Base-by-base conservation (phyloP, 2,797 vertebrate genomes). In the Nannoperca australis region DNA sequence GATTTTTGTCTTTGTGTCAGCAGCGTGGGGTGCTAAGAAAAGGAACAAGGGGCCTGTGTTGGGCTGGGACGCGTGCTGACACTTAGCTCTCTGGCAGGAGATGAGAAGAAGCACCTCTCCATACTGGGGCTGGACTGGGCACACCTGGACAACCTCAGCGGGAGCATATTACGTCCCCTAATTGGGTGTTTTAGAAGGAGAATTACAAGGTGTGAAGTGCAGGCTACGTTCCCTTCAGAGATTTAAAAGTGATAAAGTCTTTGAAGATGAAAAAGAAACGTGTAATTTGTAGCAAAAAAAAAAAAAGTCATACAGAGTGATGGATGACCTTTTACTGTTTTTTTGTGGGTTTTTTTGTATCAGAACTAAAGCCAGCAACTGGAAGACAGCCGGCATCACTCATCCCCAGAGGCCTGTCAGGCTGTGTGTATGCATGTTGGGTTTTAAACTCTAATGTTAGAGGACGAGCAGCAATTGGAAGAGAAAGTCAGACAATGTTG, bases 11-110 rank as follows among this genome's bases (percentile, higher is more conserved):
- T 90, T 79, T 79, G 68, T 78, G 84, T 78, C 75, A 76, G 70
- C 73, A 38, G 49, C 1, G 60, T 18, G 60, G 74, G 64, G 64
- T 24, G 44, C 81, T 74, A 77, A 73, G 69, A 64, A 79, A 59
- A 85, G 73, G 53, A 91, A 93, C 84, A 91, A 90, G 85, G 82
- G 77, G 69, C 59, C 79, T 83, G 79, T 91, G 88, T 91, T 90
- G 79, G 63, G 54, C 70, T 14, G 44, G 74, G 85, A 82, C 84
- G 76, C 75, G 88, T 89, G 90, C 90, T 93, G 92, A 92, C 89
- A 92, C 90, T 91, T 90, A 80, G 76, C 71, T 60, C 63, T 71
- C 85, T 92, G 90, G 92, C 91, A 90, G 81, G 67, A 87, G 91
- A 93, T 92, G 82, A 93, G 87, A 91, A 83, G 82, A 80, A 61